Evolutionary conservation across 2,797 vertebrate species (phyloP).

Genomic region (Molossus alvarezi): DNA sequence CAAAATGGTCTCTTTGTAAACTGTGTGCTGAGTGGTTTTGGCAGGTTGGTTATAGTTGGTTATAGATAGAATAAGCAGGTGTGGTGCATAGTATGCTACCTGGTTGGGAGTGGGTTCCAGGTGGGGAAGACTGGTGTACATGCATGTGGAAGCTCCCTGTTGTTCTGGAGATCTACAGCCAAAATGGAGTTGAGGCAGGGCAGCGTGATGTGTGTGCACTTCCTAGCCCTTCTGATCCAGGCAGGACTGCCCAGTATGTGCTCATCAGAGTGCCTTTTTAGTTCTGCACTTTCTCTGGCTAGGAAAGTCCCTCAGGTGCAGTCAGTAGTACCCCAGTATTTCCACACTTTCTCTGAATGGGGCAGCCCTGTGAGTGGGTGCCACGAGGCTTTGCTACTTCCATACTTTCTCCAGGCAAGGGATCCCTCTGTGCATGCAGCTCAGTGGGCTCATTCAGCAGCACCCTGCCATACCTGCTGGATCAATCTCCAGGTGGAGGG

Average conservation of each 20-base stretch:
- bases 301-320: neutral
- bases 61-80: neutral
- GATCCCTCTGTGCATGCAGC: neutral
- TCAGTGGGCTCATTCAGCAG: neutral
- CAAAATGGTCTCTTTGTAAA: neutral
- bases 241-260: neutral
- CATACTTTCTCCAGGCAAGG: neutral
- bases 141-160: neutral
- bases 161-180: neutral
- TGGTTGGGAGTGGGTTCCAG: neutral
- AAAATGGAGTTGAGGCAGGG: neutral
- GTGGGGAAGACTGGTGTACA: neutral
- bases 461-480: neutral
- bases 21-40: neutral
- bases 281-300: neutral
- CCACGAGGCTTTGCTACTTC: neutral
- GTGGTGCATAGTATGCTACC: neutral
- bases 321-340: neutral
- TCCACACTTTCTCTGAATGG: neutral
- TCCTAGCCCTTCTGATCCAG: neutral
- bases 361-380: neutral
- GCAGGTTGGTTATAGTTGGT: neutral
- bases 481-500: neutral
- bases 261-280: neutral
- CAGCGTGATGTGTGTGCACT: neutral